These are phyloP conservation scores for Lacerta viridis DNA, from an alignment of 2,797 vertebrate genomes.

Conservation along the genomic window DNA sequence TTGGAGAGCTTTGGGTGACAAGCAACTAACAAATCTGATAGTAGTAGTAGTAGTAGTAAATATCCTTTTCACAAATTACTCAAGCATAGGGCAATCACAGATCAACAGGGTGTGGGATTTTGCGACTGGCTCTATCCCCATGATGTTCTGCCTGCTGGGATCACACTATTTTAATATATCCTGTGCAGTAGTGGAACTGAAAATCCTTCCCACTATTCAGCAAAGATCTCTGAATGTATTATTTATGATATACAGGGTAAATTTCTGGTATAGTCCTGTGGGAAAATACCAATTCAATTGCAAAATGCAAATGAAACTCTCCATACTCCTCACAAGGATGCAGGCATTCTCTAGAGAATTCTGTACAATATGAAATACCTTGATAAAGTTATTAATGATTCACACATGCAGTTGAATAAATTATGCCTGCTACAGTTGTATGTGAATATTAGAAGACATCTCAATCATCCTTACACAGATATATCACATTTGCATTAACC, in stretches of 20 bases:
- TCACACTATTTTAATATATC: neutral
- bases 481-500: slow-evolving; percentile 22
- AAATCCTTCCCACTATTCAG: neutral
- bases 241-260: neutral
- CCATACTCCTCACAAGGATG: slow-evolving; percentile 36
- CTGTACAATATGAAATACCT: slow-evolving; percentile 23
- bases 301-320: slow-evolving; percentile 57
- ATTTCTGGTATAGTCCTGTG: slow-evolving; percentile 36
- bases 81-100: neutral
- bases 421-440: slow-evolving; percentile 11
- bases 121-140: neutral
- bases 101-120: neutral
- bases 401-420: neutral
- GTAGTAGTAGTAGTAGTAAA: no score
- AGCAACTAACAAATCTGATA: no score
- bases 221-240: neutral
- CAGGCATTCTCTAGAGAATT: slow-evolving; percentile 34
- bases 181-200: neutral
- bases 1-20: no score
- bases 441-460: slow-evolving; percentile 23
- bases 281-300: slow-evolving; percentile 46
- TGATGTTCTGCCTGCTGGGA: neutral
- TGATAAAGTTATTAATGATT: slow-evolving; percentile 29
- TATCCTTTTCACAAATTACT: neutral
- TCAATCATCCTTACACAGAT: neutral